Base-by-base conservation (phyloP, 2,113 vertebrate genomes). In the Bufo gargarizans region DNA sequence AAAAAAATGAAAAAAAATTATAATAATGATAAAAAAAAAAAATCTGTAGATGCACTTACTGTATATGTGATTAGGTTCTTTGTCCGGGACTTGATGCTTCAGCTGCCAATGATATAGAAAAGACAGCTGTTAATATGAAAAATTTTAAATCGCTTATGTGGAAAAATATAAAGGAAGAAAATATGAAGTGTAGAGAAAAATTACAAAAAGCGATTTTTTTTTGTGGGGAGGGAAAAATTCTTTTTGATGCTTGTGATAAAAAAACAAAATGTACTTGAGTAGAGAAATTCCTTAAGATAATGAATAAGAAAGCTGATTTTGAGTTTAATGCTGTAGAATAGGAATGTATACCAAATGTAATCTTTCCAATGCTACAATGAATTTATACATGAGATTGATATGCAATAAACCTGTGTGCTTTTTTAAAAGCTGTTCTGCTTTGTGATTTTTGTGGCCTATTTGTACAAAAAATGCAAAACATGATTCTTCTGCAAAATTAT, bases 331-430 rank as follows among this genome's bases (percentile, higher is more conserved):
- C 97, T 97, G 97, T 99, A 99, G 98, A 97, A 95, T 98, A 98
- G 97, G 96, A 94, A 97, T 96, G 97, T 97, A 96, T 95, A 97
- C 97, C 97, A 98, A 98, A 98, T 99, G 98, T 99, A 99, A 98
- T 96, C 98, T 97, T 97, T 96, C 97, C 95, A 94, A 98, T 96
- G 97, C 97, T 96, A 98, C 97, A 92, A 97, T 96, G 97, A 98
- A 96, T 99, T 99, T 98, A 99, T 98, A 99, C 97, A 96, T 97
- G 96, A 99, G 97, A 99, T 97, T 97, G 97, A 99, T 97, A 97
- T 97, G 97, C 97, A 99, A 99, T 99, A 99, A 99, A 99, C 97
- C 97, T 96, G 97, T 99, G 97, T 99, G 98, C 97, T 99, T 99
- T 98, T 96, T 96, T 95, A 80, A 69, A 83, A 82, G 47, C 61